Conservation (phyloP, 2,888 invertebrate species). For the Mechanitis messenoides region DNA sequence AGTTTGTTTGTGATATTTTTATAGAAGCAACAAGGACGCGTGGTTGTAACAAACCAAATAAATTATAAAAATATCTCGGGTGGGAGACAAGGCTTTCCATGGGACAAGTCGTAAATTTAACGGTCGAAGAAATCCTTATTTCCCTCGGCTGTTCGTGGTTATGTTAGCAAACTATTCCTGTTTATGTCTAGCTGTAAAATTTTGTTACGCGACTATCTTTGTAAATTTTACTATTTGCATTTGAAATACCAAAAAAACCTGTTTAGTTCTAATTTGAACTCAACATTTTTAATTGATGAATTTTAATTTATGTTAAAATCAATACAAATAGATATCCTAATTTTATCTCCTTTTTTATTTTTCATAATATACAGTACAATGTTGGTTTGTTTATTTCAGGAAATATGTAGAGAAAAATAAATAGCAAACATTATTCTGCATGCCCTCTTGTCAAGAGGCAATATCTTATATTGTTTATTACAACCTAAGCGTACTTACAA, state of each 20-base stretch:
- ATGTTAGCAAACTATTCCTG: conserved; percentile 58
- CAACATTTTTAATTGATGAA: too few relatives aligned
- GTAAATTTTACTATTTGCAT: too few relatives aligned
- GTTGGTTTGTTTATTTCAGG: too few relatives aligned
- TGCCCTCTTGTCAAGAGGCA: background rate
- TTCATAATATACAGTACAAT: too few relatives aligned
- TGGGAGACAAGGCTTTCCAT: conserved; percentile 62
- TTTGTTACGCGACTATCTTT: conserved; percentile 28
- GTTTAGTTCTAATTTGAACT: too few relatives aligned
- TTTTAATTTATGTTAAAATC: too few relatives aligned
- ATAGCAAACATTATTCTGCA: background rate
- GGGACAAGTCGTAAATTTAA: conserved; percentile 75
- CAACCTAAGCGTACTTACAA: conserved; percentile 11
- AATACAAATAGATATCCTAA: too few relatives aligned
- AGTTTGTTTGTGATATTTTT: conserved; percentile 38
- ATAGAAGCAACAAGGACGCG: conserved; percentile 49
- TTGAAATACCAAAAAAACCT: too few relatives aligned
- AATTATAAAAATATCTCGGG: conserved; percentile 70
- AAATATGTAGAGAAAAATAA: too few relatives aligned
- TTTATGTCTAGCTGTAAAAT: conserved; percentile 61
- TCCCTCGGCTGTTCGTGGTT: conserved; percentile 65
- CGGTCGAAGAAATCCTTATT: conserved; percentile 71
- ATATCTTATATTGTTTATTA: conserved; percentile 5
- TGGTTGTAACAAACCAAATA: conserved; percentile 68
- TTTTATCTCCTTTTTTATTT: too few relatives aligned